Evolutionary conservation across 2,113 vertebrate species (phyloP), one percentile per base, ranked within the genome.

Genomic region (Psettodes erumei): DNA sequence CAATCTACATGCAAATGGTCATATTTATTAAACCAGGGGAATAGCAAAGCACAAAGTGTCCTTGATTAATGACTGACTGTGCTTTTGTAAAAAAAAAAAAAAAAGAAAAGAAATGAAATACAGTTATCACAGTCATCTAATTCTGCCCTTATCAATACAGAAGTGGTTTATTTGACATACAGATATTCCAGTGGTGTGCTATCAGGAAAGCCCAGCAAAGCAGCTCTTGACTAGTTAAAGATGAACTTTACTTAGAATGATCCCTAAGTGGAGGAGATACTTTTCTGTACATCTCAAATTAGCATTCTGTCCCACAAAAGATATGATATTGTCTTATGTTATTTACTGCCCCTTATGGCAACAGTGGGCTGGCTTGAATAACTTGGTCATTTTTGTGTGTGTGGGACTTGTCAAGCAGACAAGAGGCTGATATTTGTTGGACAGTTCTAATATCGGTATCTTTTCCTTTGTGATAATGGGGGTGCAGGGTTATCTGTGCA

Each of bases 1-100:
- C 86, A 86, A 79, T 67, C 35, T 75, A 70, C 77, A 85, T 92
- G 83, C 77, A 92, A 91, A 93, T 93, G 79, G 75, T 70, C 65
- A 84, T 86, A 71, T 86, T 77, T 84, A 83, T 89, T 85, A 83
- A 72, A 88, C 77, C 55, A 38, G 55, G 65, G 81, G 76, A 88
- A 92, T 77, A 74, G 85, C 62, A 87, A 84, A 85, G 77, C 80
- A 84, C 65, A 87, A 88, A 77, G 71, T 86, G 84, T 62, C 65
- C 79, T 79, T 88, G 82, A 90, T 88, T 83, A 87, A 81, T 84
- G 61, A 67, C 54, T 18, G 23, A 45, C 69, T 84, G 32, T 59
- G 56, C 59, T 67, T 79, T 85, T 77, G 37, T 77, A 43, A 32
- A n/a, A 58, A 27, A n/a, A n/a, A n/a, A n/a, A n/a, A n/a, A n/a